Base-by-base conservation (phyloP, 1,140 invertebrate genomes). In the Cryptotermes secundus region DNA sequence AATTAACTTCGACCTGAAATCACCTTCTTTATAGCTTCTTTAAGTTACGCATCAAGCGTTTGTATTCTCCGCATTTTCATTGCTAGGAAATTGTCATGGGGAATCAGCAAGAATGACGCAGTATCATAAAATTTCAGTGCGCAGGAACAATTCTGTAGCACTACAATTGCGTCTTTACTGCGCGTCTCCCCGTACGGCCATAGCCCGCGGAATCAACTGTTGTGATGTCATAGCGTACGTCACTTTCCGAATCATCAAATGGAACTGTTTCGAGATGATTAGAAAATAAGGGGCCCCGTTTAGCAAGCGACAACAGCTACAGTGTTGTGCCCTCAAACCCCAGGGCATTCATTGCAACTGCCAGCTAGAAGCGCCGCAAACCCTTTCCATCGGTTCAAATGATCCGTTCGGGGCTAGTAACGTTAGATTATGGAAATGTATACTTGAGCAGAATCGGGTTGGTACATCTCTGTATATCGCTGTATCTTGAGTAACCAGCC, bases 201-300 rank as follows among this genome's bases (percentile, higher is more conserved):
- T 72, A 72, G 14, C 26, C 26, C 9, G n/a, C 26, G 31, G 59
- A 72, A 72, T 72, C 6, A 72, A n/a, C 26, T 72, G 59, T 14
- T 9, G 59, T 31, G 59, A n/a, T 14, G 59, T 31, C 10, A 31
- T 16, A 72, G 14, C 26, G n/a, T 72, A 72, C 9, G n/a, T 31
- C 26, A 72, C n/a, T 72, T 72, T 72, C 59, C 59, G 59, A 31
- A 72, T 72, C 26, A 26, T 10, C 59, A 72, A 72, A 72, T 72
- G 59, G 59, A 72, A 72, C n/a, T 31, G n/a, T 72, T 72, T n/a
- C 26, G n/a, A 72, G 59, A 72, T 72, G 59, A 72, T 72, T 72
- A 72, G 59, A 72, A 72, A 72, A 72, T 72, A 72, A n/a, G 59
- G 59, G 59, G 59, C 26, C n/a, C 26, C n/a, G n/a, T 31, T 26